phyloP scores from a whole-genome alignment of 1,140 invertebrate genomes.

The Andricus grossulariae region DNA sequence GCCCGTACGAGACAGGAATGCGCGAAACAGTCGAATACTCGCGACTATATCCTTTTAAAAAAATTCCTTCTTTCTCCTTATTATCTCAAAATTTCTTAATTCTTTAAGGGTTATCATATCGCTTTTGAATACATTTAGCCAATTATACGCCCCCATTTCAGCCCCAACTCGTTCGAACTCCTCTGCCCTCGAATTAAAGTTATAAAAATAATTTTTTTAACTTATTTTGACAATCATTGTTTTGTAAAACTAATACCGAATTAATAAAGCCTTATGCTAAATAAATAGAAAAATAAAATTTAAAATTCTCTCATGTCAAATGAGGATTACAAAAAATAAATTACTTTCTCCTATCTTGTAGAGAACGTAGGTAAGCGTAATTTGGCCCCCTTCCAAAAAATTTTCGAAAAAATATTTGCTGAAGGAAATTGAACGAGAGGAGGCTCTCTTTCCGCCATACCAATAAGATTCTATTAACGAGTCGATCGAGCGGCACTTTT shows the following conservation, averaged over 20 bases:
- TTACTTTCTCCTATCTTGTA: background rate
- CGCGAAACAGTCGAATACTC: conserved; percentile 40
- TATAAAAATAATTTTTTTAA: background rate
- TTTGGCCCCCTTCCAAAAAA: background rate
- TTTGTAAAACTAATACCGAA: background rate
- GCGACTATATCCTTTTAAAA: too few relatives aligned
- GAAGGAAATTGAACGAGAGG: background rate
- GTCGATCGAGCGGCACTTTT: conserved; percentile 29
- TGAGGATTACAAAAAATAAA: background rate
- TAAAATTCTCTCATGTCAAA: background rate
- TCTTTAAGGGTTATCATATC: conserved; percentile 68
- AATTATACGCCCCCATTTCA: conserved; percentile 37
- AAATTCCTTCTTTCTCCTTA: conserved; percentile 34
- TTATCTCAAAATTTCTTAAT: conserved; percentile 32
- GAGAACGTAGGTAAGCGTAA: conserved; percentile 21
- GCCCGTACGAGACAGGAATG: conserved; percentile 36
- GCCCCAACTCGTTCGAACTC: background rate
- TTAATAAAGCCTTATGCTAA: background rate
- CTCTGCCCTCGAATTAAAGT: background rate
- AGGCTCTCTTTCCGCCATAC: background rate
- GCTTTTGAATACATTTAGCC: conserved; percentile 72
- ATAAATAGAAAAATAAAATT: conserved; percentile 6
- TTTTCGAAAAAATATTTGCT: background rate
- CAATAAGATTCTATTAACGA: background rate
- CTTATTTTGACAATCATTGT: too few relatives aligned